These are phyloP conservation scores for Nannospalax galili DNA, from an alignment of 2,113 vertebrate species.

Conservation along the genomic window DNA sequence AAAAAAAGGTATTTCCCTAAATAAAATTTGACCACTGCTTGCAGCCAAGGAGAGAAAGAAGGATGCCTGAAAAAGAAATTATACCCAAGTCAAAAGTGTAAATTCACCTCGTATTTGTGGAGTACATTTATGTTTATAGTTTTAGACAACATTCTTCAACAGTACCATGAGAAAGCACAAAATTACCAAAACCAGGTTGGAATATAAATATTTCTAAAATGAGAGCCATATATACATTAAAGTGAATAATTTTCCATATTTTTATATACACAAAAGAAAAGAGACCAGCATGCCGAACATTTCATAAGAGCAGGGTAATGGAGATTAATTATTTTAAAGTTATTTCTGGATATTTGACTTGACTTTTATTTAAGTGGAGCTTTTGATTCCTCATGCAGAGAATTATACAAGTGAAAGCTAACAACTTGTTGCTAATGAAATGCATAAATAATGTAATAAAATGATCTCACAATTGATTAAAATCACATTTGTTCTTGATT, in stretches of 20 bases:
- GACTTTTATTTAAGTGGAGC: not conserved
- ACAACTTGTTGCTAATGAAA: not conserved
- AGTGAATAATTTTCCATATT: not conserved
- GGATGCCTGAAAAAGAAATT: not conserved
- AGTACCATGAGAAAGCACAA: not conserved
- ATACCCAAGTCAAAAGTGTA: slow-evolving; percentile 18
- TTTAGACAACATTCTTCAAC: not conserved
- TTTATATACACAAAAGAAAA: slow-evolving; percentile 39
- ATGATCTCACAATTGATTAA: not conserved
- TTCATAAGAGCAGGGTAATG: not conserved
- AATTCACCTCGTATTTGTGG: not conserved
- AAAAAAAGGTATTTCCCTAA: not conserved
- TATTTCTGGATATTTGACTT: not conserved
- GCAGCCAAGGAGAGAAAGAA: not conserved
- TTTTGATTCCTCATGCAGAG: not conserved
- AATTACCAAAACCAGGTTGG: not conserved
- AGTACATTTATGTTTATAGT: not conserved
- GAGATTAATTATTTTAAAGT: not conserved
- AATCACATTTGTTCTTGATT: not conserved
- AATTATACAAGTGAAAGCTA: not conserved
- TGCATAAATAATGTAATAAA: not conserved
- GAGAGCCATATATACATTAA: not conserved
- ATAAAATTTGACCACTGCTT: not conserved
- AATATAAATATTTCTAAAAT: not conserved
- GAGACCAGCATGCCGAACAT: not conserved